These are phyloP conservation scores for Pandemis cinnamomeana DNA, from an alignment of 2,888 invertebrate species.

Conservation along the genomic window DNA sequence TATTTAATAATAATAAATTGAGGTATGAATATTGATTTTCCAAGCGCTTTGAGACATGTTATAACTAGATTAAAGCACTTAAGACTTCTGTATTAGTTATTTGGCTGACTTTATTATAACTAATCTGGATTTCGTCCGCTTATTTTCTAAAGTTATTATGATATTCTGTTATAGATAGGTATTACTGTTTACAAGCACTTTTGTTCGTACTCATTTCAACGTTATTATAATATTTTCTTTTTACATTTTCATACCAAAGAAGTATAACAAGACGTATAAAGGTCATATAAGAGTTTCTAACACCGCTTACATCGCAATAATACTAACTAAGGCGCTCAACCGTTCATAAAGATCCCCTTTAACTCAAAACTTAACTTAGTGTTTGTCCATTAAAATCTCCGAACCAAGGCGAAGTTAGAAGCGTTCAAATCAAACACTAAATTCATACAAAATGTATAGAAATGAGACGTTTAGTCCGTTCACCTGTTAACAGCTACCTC, in stretches of 20 bases:
- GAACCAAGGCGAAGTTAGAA: slow-evolving; percentile 35
- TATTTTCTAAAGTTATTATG: background rate
- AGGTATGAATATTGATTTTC: slow-evolving; percentile 3
- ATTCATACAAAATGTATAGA: slow-evolving; percentile 42
- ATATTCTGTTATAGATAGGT: no score
- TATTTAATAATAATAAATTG: slow-evolving; percentile 25
- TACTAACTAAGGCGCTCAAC: background rate
- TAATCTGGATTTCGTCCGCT: background rate
- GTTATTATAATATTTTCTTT: no score
- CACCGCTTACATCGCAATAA: background rate
- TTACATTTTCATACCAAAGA: no score
- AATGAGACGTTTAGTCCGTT: slow-evolving; percentile 41
- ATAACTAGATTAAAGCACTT: background rate
- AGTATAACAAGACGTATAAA: background rate
- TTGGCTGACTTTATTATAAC: no score
- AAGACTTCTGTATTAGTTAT: no score
- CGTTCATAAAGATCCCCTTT: slow-evolving; percentile 8
- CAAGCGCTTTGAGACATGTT: background rate
- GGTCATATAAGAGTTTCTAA: background rate
- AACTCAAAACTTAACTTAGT: slow-evolving; percentile 1
- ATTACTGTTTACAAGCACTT: no score
- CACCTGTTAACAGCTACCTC: slow-evolving; percentile 39
- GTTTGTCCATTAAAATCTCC: slow-evolving; percentile 14
- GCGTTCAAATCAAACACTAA: slow-evolving; percentile 39
- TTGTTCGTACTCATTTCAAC: no score